Evolutionary conservation across 2,888 invertebrate genomes (phyloP).

Genomic region (Lycophotia porphyrea): DNA sequence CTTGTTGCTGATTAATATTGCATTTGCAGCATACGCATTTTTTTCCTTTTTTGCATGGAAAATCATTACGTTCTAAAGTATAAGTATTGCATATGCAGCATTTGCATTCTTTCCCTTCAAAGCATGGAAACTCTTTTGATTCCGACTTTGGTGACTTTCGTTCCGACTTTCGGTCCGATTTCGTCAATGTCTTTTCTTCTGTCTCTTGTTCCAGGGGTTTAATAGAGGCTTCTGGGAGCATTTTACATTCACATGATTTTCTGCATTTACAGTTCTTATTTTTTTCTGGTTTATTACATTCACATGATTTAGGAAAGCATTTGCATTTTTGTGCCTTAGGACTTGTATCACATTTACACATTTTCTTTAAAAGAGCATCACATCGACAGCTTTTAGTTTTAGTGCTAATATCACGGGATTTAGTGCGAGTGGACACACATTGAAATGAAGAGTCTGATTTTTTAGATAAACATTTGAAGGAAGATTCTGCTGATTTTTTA

Average conservation of each 20-base stretch:
- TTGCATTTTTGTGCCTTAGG: constrained; percentile 28
- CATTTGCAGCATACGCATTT: constrained; percentile 11
- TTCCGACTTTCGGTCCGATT: neutral
- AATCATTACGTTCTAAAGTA: neutral
- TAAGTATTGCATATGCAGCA: constrained; percentile 4
- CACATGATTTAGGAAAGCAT: constrained; percentile 2
- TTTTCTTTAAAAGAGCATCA: neutral
- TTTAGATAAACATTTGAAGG: neutral
- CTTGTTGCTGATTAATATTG: neutral
- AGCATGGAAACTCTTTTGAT: constrained; percentile 6
- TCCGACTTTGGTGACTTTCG: neutral
- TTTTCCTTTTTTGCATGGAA: constrained; percentile 5
- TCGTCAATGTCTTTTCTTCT: neutral
- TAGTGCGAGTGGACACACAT: no score
- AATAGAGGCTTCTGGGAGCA: neutral
- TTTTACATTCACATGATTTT: constrained; percentile 1
- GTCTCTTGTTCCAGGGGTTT: neutral
- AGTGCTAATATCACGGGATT: constrained; percentile 37
- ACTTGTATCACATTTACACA: constrained; percentile 62
- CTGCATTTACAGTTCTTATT: constrained; percentile 13
- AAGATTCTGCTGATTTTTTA: constrained; percentile 10
- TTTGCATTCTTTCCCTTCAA: constrained; percentile 1
- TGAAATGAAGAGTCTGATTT: no score
- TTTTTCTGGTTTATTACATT: neutral
- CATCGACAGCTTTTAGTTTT: constrained; percentile 25